Evolutionary conservation across 2,113 vertebrate species (phyloP).

Genomic region (Chaenocephalus aceratus): DNA sequence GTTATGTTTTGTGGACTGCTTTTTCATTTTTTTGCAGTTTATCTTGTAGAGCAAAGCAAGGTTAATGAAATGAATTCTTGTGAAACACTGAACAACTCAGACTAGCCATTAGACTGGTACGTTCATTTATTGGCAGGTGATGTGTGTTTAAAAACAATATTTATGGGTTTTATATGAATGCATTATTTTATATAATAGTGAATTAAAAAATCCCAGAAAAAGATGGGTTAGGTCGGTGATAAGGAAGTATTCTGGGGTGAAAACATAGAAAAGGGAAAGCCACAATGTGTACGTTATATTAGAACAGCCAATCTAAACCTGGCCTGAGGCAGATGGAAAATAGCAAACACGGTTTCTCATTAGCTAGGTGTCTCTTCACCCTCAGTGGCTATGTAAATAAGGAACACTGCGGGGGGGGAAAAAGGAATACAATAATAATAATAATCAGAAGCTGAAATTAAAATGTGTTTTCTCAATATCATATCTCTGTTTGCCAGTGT

Average conservation of each 20-base stretch:
- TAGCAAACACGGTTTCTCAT: slow-evolving; percentile 65
- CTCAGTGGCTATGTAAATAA: slow-evolving; percentile 63
- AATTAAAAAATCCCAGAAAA: slow-evolving; percentile 37
- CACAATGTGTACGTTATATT: slow-evolving; percentile 17
- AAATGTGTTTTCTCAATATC: slow-evolving; percentile 37
- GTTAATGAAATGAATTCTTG: slow-evolving; percentile 25
- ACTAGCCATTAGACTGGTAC: slow-evolving; percentile 4
- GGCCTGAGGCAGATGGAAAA: slow-evolving; percentile 67
- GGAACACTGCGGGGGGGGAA: slow-evolving; percentile 23
- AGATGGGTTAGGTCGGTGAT: slow-evolving; percentile 19
- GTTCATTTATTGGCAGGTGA: background rate
- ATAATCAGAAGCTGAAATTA: slow-evolving; percentile 55
- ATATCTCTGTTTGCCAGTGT: slow-evolving; percentile 59
- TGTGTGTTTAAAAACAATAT: background rate
- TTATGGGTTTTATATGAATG: background rate
- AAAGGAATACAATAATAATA: slow-evolving; percentile 18
- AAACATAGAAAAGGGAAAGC: slow-evolving; percentile 31
- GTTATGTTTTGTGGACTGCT: slow-evolving; percentile 43
- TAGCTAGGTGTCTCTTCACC: slow-evolving; percentile 50
- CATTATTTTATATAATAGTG: slow-evolving; percentile 18
- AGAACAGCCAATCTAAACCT: slow-evolving; percentile 43
- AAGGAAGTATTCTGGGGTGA: slow-evolving; percentile 22
- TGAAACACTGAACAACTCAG: slow-evolving; percentile 19
- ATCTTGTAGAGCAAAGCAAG: slow-evolving; percentile 47
- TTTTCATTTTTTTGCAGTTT: slow-evolving; percentile 40